Percentiles rank a stretch among this genome's conserved stretches.
Conservation (phyloP, 2,888 invertebrate species). For the Plutella xylostella region DNA sequence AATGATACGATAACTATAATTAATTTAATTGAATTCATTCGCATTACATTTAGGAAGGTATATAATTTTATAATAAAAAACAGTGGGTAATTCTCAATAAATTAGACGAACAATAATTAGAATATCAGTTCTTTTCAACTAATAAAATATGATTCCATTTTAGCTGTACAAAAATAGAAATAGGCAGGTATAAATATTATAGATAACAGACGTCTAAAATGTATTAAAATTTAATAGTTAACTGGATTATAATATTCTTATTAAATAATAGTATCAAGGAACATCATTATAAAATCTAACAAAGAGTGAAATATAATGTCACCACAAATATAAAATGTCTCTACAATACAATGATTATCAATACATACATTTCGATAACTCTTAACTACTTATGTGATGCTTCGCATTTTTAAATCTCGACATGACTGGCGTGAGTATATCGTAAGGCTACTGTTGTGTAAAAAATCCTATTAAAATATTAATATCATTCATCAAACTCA, state of each 20-base stretch:
- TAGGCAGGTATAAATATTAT: constrained; percentile 33
- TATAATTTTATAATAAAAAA: too few species aligned
- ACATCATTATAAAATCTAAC: constrained; percentile 29
- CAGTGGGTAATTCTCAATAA: constrained; percentile 34
- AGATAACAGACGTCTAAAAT: constrained; percentile 40
- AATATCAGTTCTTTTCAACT: constrained; percentile 38
- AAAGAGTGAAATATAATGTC: constrained; percentile 26
- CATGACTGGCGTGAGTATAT: too few species aligned
- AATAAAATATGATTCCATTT: constrained; percentile 35
- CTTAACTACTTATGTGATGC: background rate
- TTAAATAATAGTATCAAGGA: too few species aligned
- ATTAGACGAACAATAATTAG: constrained; percentile 52
- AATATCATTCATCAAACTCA: constrained; percentile 56
- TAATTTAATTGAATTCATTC: constrained; percentile 12
- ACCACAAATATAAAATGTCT: constrained; percentile 17
- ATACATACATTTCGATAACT: constrained; percentile 18
- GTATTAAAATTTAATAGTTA: constrained; percentile 19
- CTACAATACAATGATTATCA: constrained; percentile 26
- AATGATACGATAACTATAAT: background rate
- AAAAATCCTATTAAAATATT: constrained; percentile 58
- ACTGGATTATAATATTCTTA: too few species aligned
- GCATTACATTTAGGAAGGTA: too few species aligned
- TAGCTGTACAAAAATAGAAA: constrained; percentile 48
- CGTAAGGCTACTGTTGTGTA: constrained; percentile 46
- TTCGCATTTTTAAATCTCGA: background rate